Percentiles rank a stretch among this genome's conserved stretches.
Evolutionary conservation across 2,797 vertebrate genomes (phyloP).

Genomic region (Hyperoplus immaculatus): DNA sequence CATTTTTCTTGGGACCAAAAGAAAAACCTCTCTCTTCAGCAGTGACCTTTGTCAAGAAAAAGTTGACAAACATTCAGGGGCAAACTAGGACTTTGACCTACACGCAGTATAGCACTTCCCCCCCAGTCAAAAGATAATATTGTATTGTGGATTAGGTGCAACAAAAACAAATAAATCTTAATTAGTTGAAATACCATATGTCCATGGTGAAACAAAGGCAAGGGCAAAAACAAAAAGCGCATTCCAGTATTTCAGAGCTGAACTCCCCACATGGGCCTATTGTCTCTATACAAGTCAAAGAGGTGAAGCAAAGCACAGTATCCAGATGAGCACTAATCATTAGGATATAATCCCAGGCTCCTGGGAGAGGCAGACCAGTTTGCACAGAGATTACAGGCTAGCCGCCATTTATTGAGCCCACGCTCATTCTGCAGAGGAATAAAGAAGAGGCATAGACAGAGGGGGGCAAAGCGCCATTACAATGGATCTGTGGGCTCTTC

Average conservation of each 20-base stretch:
- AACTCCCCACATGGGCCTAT: slow-evolving; percentile 70
- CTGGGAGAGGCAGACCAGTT: slow-evolving; percentile 84
- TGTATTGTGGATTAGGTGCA: slow-evolving; percentile 49
- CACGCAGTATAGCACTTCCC: slow-evolving; percentile 15
- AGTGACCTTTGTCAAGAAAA: slow-evolving; percentile 75
- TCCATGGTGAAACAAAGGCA: slow-evolving; percentile 72
- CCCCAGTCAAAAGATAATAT: slow-evolving; percentile 23
- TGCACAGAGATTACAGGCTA: slow-evolving; percentile 85
- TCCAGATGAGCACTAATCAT: slow-evolving; percentile 87
- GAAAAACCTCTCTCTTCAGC: slow-evolving; percentile 67
- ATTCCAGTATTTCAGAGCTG: slow-evolving; percentile 67
- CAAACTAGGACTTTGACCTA: slow-evolving; percentile 59
- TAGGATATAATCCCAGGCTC: slow-evolving; percentile 87
- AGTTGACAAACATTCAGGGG: slow-evolving; percentile 67
- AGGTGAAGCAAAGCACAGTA: slow-evolving; percentile 84
- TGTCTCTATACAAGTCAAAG: slow-evolving; percentile 78
- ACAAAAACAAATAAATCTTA: slow-evolving; percentile 51
- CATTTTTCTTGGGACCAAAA: slow-evolving; percentile 79
- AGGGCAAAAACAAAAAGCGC: slow-evolving; percentile 74
- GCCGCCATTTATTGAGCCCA: slow-evolving; percentile 82
- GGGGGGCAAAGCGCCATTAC: slow-evolving; percentile 85
- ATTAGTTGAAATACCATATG: slow-evolving; percentile 62
- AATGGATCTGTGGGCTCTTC: slow-evolving; percentile 85
- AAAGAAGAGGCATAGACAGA: slow-evolving; percentile 80
- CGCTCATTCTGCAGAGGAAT: slow-evolving; percentile 84